Base-by-base conservation (phyloP, 2,797 vertebrate species). In the Alcedo atthis region DNA sequence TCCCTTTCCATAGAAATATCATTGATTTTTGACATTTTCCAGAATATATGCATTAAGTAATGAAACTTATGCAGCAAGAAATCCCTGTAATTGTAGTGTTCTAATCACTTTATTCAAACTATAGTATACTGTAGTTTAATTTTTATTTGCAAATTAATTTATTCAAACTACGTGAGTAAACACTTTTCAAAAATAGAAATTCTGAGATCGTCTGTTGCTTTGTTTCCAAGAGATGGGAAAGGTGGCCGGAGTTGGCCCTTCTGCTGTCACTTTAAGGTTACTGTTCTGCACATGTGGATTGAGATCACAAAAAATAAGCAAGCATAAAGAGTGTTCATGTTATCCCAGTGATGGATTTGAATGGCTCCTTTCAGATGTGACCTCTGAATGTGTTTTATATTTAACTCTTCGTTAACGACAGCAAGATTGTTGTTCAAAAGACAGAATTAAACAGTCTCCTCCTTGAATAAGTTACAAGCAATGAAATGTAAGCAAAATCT, bases 141-240 rank as follows among this genome's bases (percentile, higher is more conserved):
- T 98, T 97, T 97, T 97, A 97, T 97, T 97, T 97, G 96, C 96
- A 96, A 97, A 97, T 96, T 98, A 98, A 98, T 97, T 98, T 98
- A 98, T 98, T 98, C 96, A 95, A 96, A 96, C 84, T 94, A 95
- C 14, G 67, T 96, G 96, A 98, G 97, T 97, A 98, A 98, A 98
- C 96, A 97, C 95, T 98, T 97, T 97, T 96, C 96, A 97, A 97
- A 95, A 97, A 96, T 82, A 95, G 94, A 85, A 74, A 58, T 64
- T 67, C 70, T 90, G 95, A 92, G 90, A 85, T 93, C 89, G 95
- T 96, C 91, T 97, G 58, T 96, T 86, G 96, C 91, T 94, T 76
- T 96, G 85, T 87, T 92, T 95, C 89, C 48, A 43, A 91, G 62
- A 76, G 87, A 22, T 78, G 78, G 57, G 79, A 51, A 40, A n/a